Evolutionary conservation across 2,797 vertebrate genomes (phyloP), one percentile per base, ranked within the genome.

Genomic region (Tiaroga cobitis): DNA sequence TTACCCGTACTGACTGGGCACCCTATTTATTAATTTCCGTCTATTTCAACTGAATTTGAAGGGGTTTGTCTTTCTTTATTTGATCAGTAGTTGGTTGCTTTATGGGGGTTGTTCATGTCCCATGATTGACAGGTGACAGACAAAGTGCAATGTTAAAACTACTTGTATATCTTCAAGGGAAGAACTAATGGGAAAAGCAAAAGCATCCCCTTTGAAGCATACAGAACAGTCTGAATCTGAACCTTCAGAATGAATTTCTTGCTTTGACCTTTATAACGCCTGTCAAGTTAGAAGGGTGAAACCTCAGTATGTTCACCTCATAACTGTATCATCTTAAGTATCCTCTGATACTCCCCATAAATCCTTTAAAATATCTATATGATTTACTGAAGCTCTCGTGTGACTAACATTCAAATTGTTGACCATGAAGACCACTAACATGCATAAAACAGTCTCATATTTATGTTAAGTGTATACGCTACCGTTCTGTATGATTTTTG

Each of bases 1-100:
- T 54, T 83, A 39, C n/a, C 21, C 56, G 90, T 89, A 46, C 51
- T 61, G 26, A 41, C 68, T 7, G 2, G 49, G 2, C 13, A 63
- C 26, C 34, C 39, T 49, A 8, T 59, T 32, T 65, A 65, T 49
- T 54, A n/a, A 16, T 29, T 74, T 74, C 49, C 0, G 8, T n/a
- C 54, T 46, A 34, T 73, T 81, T 56, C 1, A 81, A 39, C 49
- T 34, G 54, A 46, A 49, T 32, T 65, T 21, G 6, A 26, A 46
- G 5, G 39, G 21, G 82, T 75, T 67, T 73, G 51, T 82, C 34
- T 32, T 21, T 59, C 32, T 74, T 49, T 46, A 49, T 67, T 74
- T 74, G 26, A 26, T 46, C 19, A 34, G 68, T 29, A 8, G 16
- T 41, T 63, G 54, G 18, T 24, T 73, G 51, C 21, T 49, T 46